Percentiles rank a stretch among this genome's conserved stretches.
These are phyloP conservation scores for Hemaris fuciformis DNA, from an alignment of 2,888 invertebrate species.

Conservation along the genomic window DNA sequence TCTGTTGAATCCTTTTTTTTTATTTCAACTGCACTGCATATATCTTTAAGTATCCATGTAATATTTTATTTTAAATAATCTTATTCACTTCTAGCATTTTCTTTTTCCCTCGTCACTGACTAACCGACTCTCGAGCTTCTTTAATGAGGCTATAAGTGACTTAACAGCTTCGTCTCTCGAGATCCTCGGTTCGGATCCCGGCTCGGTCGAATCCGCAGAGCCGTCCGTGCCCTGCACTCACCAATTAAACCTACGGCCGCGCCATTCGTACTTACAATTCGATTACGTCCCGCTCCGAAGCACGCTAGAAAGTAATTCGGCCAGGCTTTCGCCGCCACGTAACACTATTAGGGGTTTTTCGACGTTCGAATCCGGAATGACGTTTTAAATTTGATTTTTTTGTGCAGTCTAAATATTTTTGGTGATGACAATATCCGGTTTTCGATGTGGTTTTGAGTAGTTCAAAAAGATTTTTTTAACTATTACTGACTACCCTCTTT, in stretches of 20 bases:
- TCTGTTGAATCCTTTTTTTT: no score
- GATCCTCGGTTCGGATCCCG: not conserved
- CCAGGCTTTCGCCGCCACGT: conserved; percentile 43
- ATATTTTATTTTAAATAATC: no score
- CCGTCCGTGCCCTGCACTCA: conserved; percentile 26
- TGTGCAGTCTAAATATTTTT: not conserved
- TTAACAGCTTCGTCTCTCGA: not conserved
- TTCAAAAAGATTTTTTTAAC: no score
- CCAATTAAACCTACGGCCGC: conserved; percentile 48
- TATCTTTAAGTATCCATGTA: no score
- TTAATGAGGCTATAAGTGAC: not conserved
- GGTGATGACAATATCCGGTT: not conserved
- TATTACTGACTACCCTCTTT: no score
- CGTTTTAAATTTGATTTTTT: not conserved
- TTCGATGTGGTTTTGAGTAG: not conserved
- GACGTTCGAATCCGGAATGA: conserved; percentile 26
- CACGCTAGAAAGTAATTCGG: conserved; percentile 56
- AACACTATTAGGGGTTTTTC: conserved; percentile 36
- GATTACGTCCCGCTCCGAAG: conserved; percentile 44
- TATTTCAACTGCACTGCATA: no score
- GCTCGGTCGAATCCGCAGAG: conserved; percentile 23
- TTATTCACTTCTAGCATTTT: no score
- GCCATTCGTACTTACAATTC: conserved; percentile 45
- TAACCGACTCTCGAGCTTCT: not conserved
- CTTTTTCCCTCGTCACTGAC: no score